These are phyloP conservation scores for Pelvicachromis taeniatus DNA, from an alignment of 2,113 vertebrate species.

Conservation along the genomic window DNA sequence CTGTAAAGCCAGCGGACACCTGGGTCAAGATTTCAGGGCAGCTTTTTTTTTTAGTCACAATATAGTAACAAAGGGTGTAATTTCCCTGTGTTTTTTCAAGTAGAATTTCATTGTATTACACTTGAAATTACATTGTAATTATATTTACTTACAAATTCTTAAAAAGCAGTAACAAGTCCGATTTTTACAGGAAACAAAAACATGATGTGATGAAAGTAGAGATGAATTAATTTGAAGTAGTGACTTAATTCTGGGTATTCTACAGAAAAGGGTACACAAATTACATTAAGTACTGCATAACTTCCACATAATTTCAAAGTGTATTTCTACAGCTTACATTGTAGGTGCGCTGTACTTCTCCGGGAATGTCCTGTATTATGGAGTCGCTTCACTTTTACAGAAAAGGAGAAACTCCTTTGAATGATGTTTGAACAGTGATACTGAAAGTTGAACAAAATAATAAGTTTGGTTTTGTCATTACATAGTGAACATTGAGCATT, in stretches of 20 bases:
- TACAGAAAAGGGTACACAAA: not conserved
- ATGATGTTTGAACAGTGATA: not conserved
- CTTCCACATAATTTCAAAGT: too few species aligned
- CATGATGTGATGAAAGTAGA: not conserved
- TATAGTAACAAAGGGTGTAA: not conserved
- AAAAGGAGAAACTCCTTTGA: not conserved
- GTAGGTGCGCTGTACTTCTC: too few species aligned
- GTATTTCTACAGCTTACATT: too few species aligned
- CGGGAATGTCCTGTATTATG: too few species aligned
- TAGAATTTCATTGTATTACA: not conserved
- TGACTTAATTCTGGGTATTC: not conserved
- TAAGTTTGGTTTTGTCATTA: not conserved
- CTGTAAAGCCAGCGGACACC: not conserved
- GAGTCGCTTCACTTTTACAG: too few species aligned
- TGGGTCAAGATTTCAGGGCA: not conserved
- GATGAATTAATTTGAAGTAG: not conserved
- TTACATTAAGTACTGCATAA: too few species aligned
- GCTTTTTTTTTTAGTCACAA: not conserved
- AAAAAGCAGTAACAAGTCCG: not conserved
- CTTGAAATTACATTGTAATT: not conserved
- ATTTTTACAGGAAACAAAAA: not conserved
- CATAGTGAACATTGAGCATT: not conserved
- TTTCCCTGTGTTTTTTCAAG: too few species aligned
- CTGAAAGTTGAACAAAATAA: not conserved
- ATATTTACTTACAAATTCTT: not conserved